Conservation (phyloP, 2,888 invertebrate species). For the Drosophila meridiana region DNA sequence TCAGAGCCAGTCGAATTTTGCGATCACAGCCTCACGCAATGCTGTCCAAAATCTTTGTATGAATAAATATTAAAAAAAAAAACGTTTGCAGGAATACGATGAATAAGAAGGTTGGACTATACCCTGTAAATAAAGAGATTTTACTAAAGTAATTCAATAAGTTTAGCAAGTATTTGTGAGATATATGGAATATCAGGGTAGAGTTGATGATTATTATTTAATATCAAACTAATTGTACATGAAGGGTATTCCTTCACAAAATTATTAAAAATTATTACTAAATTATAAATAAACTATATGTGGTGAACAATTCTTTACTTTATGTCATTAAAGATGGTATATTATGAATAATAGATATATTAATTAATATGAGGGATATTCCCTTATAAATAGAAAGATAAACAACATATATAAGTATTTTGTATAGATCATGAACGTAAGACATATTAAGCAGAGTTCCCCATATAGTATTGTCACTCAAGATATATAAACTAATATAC, state of each 20-base stretch:
- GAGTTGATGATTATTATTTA: not conserved
- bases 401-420: too few species aligned
- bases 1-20: slow-evolving; percentile 37
- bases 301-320: too few species aligned
- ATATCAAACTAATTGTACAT: not conserved
- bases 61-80: slow-evolving; percentile 48
- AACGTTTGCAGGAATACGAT: not conserved
- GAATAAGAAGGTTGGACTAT: not conserved
- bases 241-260: not conserved
- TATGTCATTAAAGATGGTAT: too few species aligned
- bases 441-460: too few species aligned
- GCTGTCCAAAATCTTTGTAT: slow-evolving; percentile 38
- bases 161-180: not conserved
- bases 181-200: not conserved
- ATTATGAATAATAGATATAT: too few species aligned
- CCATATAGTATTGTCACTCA: too few species aligned
- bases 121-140: not conserved
- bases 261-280: not conserved
- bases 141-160: not conserved
- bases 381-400: too few species aligned
- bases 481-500: not conserved
- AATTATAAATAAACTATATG: not conserved
- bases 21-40: slow-evolving; percentile 57
- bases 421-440: too few species aligned
- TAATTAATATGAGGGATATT: too few species aligned